phyloP scores from a whole-genome alignment of 2,888 invertebrate species.

The Dasypogon diadema region DNA sequence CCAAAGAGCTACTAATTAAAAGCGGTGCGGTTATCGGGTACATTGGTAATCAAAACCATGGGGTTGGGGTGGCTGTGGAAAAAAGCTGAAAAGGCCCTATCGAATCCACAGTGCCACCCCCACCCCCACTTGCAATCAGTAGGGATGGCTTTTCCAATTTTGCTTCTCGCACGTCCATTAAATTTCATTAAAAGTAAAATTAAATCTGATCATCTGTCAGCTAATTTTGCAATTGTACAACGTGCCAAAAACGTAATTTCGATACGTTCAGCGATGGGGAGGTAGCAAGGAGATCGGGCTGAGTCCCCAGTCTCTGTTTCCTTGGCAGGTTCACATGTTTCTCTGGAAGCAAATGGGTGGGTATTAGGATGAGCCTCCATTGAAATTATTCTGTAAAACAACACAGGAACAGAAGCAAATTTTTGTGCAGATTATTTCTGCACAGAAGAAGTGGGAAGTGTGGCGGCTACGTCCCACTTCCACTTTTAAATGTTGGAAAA shows the following conservation, averaged over 20 bases:
- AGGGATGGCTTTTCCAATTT: neutral
- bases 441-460: neutral
- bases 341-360: no score
- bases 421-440: neutral
- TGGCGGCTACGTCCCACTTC: neutral
- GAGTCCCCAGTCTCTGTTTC: no score
- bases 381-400: neutral
- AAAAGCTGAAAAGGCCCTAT: neutral
- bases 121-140: neutral
- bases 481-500: neutral
- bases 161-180: neutral
- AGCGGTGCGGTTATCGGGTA: slow-evolving; percentile 10
- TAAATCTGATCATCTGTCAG: slow-evolving; percentile 27
- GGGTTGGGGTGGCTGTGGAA: neutral
- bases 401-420: neutral
- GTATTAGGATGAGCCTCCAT: neutral
- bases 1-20: no score
- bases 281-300: neutral
- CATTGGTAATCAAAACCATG: slow-evolving; percentile 16
- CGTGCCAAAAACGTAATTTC: neutral
- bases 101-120: no score
- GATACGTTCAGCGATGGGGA: neutral
- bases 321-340: no score
- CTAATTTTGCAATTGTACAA: neutral
- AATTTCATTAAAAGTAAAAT: slow-evolving; percentile 26